Conservation (phyloP, 2,113 vertebrate species). For the Cynopterus brachyotis region DNA sequence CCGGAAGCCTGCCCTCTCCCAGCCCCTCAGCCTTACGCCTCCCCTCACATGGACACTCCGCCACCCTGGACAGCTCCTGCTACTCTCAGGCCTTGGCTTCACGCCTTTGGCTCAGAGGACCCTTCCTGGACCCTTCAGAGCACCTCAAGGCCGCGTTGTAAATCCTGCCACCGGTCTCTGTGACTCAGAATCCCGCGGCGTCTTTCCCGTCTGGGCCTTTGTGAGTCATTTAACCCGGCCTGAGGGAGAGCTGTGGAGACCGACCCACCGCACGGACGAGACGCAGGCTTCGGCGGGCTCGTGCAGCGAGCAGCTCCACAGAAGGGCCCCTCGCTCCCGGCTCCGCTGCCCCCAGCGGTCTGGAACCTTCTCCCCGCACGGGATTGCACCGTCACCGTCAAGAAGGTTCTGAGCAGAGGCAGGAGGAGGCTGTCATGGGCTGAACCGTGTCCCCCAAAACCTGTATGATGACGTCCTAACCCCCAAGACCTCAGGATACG, state of each 20-base stretch:
- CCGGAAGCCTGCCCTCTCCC: rapidly evolving
- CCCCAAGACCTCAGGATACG: neutral
- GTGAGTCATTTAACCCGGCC: neutral
- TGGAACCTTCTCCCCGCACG: too few relatives aligned
- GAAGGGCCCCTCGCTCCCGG: neutral
- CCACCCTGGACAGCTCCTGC: too few relatives aligned
- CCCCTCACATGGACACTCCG: neutral
- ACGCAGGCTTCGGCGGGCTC: neutral
- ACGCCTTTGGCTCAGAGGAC: neutral
- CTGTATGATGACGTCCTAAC: neutral
- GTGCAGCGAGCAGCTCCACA: rapidly evolving
- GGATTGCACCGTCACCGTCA: rapidly evolving
- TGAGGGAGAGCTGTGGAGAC: neutral
- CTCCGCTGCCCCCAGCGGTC: rapidly evolving
- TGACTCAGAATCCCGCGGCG: neutral
- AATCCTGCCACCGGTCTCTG: neutral
- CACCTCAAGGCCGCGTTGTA: neutral
- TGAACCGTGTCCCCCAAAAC: too few relatives aligned
- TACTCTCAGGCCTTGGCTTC: neutral
- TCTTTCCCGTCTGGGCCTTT: neutral
- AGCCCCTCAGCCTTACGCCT: neutral
- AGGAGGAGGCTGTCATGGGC: neutral
- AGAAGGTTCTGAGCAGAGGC: neutral
- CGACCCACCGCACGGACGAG: neutral
- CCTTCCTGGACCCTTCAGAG: neutral